Percentiles rank a stretch among this genome's conserved stretches.
phyloP scores from a whole-genome alignment of 1,140 invertebrate genomes.

The Harlomillsia oculata region DNA sequence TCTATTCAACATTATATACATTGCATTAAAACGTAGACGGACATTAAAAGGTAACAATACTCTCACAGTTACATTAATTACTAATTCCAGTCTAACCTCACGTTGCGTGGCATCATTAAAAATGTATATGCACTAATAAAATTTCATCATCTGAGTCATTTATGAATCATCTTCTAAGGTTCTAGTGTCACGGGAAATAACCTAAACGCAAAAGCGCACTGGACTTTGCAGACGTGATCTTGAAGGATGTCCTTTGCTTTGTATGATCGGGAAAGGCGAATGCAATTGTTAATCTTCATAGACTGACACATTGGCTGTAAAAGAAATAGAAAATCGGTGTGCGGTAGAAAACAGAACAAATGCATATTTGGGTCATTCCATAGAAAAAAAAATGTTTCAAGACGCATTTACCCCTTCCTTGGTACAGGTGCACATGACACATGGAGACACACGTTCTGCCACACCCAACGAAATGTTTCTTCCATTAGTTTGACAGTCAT shows the following conservation, averaged over 20 bases:
- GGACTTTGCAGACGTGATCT: conserved; percentile 49
- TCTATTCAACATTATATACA: too few relatives aligned
- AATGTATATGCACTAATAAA: too few relatives aligned
- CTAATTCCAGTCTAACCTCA: too few relatives aligned
- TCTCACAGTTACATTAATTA: too few relatives aligned
- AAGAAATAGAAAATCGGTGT: conserved; percentile 5
- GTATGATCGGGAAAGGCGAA: conserved; percentile 42
- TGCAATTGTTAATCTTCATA: conserved; percentile 47
- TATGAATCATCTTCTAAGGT: too few relatives aligned
- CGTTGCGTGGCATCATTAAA: too few relatives aligned
- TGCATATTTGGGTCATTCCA: background rate
- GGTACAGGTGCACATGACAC: conserved; percentile 54
- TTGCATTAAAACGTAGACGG: too few relatives aligned
- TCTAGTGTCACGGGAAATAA: conserved; percentile 40
- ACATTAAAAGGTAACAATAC: too few relatives aligned
- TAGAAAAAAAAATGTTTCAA: too few relatives aligned
- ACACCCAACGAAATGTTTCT: conserved; percentile 46
- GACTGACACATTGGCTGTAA: conserved; percentile 48
- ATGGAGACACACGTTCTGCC: conserved; percentile 48
- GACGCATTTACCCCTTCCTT: conserved; percentile 48
- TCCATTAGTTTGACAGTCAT: conserved; percentile 42
- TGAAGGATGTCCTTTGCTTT: conserved; percentile 42
- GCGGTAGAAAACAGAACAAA: background rate
- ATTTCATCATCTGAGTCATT: too few relatives aligned
- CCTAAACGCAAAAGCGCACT: conserved; percentile 48